Conservation (phyloP, 2,888 invertebrate genomes). For the Agrotis clavis region DNA sequence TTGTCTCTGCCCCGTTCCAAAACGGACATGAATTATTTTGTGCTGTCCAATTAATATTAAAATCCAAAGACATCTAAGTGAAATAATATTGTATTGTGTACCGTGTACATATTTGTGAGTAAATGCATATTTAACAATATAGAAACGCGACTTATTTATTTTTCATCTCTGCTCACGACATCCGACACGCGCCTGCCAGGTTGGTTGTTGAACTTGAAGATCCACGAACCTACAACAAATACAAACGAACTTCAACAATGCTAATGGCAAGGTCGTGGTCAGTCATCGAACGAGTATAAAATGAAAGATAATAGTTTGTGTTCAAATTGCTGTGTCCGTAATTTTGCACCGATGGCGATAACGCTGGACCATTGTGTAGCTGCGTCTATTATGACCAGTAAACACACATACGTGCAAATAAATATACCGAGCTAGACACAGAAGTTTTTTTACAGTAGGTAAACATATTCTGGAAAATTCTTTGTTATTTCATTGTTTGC, state of each 20-base stretch:
- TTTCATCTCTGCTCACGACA: too few relatives aligned
- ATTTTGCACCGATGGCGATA: conserved; percentile 66
- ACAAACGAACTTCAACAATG: conserved; percentile 33
- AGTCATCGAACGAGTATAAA: conserved; percentile 63
- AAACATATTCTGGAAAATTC: conserved; percentile 27
- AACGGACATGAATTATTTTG: too few relatives aligned
- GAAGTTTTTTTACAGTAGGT: neutral
- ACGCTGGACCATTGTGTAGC: conserved; percentile 54
- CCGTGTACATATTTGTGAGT: too few relatives aligned
- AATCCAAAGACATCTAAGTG: too few relatives aligned
- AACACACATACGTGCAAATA: conserved; percentile 48
- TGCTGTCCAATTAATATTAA: too few relatives aligned
- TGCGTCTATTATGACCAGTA: conserved; percentile 39
- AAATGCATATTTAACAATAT: too few relatives aligned
- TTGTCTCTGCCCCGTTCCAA: too few relatives aligned
- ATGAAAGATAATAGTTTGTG: conserved; percentile 63
- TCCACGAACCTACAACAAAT: too few relatives aligned
- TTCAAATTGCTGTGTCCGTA: conserved; percentile 59
- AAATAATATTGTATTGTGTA: too few relatives aligned
- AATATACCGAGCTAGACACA: conserved; percentile 19
- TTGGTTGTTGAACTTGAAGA: too few relatives aligned
- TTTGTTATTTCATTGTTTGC: neutral
- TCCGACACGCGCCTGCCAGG: too few relatives aligned
- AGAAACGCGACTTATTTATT: too few relatives aligned
- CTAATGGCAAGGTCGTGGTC: conserved; percentile 72